Evolutionary conservation across 2,888 invertebrate genomes (phyloP), one percentile per base, ranked within the genome.

Genomic region (Caenorhabditis drosophilae): DNA sequence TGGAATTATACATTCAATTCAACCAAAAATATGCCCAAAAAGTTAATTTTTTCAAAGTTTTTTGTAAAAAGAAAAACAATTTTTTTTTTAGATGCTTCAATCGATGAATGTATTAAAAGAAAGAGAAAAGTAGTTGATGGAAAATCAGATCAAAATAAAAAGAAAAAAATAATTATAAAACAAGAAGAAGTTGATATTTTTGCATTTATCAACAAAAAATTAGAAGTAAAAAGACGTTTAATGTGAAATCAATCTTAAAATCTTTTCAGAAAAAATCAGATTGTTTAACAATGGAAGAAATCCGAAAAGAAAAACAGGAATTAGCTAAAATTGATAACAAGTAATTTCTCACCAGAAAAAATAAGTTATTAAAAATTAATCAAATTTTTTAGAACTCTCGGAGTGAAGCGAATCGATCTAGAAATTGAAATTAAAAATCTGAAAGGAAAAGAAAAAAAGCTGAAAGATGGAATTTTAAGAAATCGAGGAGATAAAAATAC

Each of bases 1-100:
- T 45, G 75, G 75, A n/a, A 75, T 75, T 47, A 70, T 75, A 2
- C 75, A 75, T 46, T 66, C 75, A 3, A 72, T 75, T 20, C 75
- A 75, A 56, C 71, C 73, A 0, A 58, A 59, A 25, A 54, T 72
- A 26, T 61, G 64, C 27, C 55, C 63, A 11, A 73, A 75, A 61
- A 66, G 75, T 75, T 12, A 26, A n/a, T n/a, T 50, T 49, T 26
- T 23, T 22, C 23, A 35, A 25, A 6, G 22, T 22, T 18, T 36
- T 36, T 38, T 16, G 7, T 6, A 6, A 38, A 6, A 6, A n/a
- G 12, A 38, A n/a, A 16, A 16, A 18, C 9, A 40, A 40, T 22
- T 15, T 15, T 15, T 16, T 20, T 52, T 68, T 51, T 52, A 73
- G 73, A 70, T 35, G 67, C 71, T 7, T 68, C 71, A 11, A 49